Evolutionary conservation across 2,797 vertebrate species (phyloP), one percentile per base, ranked within the genome.

Genomic region (Sebastes hubbsi): DNA sequence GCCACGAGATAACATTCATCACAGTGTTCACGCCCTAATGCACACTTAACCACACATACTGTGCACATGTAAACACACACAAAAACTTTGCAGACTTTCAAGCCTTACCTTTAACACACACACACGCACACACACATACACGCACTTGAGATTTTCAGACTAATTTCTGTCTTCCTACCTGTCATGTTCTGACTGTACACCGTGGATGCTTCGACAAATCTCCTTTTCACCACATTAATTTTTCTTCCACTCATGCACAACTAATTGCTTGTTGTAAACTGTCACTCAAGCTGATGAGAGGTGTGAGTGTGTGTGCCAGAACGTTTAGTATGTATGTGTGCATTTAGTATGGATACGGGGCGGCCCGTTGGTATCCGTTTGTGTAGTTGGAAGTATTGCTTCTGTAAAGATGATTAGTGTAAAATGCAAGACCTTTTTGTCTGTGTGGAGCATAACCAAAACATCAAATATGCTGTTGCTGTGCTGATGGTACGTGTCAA

Each of bases 201-300:
- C 58, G 30, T 64, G 16, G 62, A 84, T 80, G 86, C 82, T 87
- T 87, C 88, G 90, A 89, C 81, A 82, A 84, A 64, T 82, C 88
- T 81, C 58, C 46, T 64, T 82, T 78, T 79, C 36, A 22, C 60
- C 64, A 70, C 82, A 67, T 92, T 90, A 72, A 83, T 89, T 82
- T 85, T 83, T 81, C 81, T 84, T 62, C 82, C 71, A 73, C 81
- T 76, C 78, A 84, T 68, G 85, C 83, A 81, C 36, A 79, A 74
- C 84, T 89, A 87, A 86, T 82, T 84, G 78, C 76, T 73, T 78
- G 81, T 87, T 87, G 83, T 83, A 82, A 80, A 84, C 69, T 81
- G 85, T 79, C 83, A 84, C n/a, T 89, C 85, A 82, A 34, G 29
- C 63, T 76, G 72, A 72, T 66, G 73, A 78, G 59, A 69, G 29